A percentile compares a stretch with the other conserved stretches of the same genome.
These are phyloP conservation scores for Brachionus asplanchnoidis DNA, from an alignment of 1,140 invertebrate genomes.

Conservation along the genomic window DNA sequence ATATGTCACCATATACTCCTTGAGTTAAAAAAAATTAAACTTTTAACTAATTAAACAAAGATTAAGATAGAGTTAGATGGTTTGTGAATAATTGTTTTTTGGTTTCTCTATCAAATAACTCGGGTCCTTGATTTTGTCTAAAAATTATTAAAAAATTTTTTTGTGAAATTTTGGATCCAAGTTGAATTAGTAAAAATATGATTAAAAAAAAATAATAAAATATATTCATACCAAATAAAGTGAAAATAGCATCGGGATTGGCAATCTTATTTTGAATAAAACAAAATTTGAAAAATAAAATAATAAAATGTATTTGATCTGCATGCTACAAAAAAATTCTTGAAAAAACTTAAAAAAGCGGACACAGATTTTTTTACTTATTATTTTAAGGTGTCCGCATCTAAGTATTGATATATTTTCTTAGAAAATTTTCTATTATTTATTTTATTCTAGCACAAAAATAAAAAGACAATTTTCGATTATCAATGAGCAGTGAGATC, in stretches of 20 bases:
- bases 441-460: neutral
- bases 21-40: neutral
- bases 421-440: neutral
- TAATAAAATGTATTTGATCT: neutral
- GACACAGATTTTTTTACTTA: neutral
- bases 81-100: neutral
- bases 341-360: neutral
- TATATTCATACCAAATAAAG: conserved; percentile 81
- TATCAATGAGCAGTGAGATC: neutral
- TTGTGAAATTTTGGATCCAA: neutral
- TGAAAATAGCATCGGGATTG: conserved; percentile 96
- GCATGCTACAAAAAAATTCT: neutral
- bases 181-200: neutral
- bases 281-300: neutral
- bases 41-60: neutral
- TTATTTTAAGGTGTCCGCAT: neutral
- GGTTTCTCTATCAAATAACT: neutral
- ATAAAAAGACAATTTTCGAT: neutral
- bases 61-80: neutral
- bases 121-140: neutral
- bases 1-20: conserved; percentile 93
- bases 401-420: no score
- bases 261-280: conserved; percentile 36
- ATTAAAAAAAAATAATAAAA: neutral
- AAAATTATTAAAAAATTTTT: neutral